Evolutionary conservation across 2,113 vertebrate genomes (phyloP), one percentile per base, ranked within the genome.

Genomic region (Istiophorus platypterus): DNA sequence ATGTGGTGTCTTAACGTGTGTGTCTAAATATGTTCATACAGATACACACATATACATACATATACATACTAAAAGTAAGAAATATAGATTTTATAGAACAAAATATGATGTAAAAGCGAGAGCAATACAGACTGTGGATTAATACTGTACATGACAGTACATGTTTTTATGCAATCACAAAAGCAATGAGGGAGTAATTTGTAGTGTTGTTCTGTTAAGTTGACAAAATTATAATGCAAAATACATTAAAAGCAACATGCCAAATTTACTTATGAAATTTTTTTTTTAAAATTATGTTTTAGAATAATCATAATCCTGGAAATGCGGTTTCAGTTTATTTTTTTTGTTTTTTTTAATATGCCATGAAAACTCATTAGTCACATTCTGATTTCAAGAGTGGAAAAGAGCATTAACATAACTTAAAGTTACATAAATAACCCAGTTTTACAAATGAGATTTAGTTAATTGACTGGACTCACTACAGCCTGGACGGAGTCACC

Each of bases 401-500:
- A 57, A 66, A 75, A 66, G 4, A 57, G 29, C 42, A 74, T 42
- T 34, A 65, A 63, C 14, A 62, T n/a, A 57, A 27, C 26, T 54
- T 24, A 41, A 20, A 2, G 11, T 26, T 14, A 68, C 62, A 34
- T 54, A 47, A 77, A 85, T 80, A 58, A 85, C 24, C 9, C 54
- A 13, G 6, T 42, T 24, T 64, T 75, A 34, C 31, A 76, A 47
- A 31, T 66, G 15, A 66, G 68, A 27, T 69, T 26, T 11, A 61
- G 74, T 80, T 67, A 81, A 75, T 76, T 67, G 81, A 54, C 7
- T 37, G 18, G 39, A 80, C 68, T 31, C 62, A 65, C 62, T 68
- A 54, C 52, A 70, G 24, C 39, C 49, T 42, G 56, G 11, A 70
- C 45, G 45, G 51, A 77, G 58, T 52, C 54, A 56, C 56, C 7